A percentile compares a stretch with the other conserved stretches of the same genome.
phyloP scores from a whole-genome alignment of 1,140 invertebrate genomes.

The Brachionus plicatilis region DNA sequence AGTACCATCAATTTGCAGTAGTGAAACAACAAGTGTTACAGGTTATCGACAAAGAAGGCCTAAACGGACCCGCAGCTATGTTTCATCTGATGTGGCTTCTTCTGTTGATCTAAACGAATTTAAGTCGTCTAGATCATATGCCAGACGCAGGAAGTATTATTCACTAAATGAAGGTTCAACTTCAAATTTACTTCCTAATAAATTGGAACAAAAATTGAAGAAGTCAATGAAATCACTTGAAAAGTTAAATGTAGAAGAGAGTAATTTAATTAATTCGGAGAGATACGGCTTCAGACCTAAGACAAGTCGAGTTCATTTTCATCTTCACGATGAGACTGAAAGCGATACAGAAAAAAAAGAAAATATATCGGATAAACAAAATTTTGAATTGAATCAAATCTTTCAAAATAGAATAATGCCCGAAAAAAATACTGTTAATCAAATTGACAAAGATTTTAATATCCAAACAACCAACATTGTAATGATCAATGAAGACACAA shows the following conservation, averaged over 20 bases:
- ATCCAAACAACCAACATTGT: background rate
- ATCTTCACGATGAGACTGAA: background rate
- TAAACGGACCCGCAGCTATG: slow-evolving; percentile 15
- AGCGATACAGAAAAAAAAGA: background rate
- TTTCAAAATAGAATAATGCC: background rate
- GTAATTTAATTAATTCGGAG: background rate
- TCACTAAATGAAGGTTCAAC: slow-evolving; percentile 9
- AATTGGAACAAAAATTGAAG: background rate
- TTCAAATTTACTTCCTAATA: background rate
- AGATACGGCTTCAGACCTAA: background rate
- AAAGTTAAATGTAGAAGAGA: background rate
- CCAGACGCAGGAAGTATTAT: background rate
- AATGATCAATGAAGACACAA: background rate
- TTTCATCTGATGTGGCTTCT: slow-evolving; percentile 27
- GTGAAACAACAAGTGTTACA: background rate
- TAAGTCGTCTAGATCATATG: background rate
- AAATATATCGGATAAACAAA: background rate
- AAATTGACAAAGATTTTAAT: background rate
- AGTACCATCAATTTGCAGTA: slow-evolving; percentile 34
- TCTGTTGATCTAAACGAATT: slow-evolving; percentile 36
- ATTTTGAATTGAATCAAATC: background rate
- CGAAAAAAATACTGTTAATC: background rate
- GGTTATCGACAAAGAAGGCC: background rate
- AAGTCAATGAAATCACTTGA: slow-evolving; percentile 1
- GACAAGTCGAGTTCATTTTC: slow-evolving; percentile 2